Evolutionary conservation across 2,888 invertebrate genomes (phyloP), one percentile per base, ranked within the genome.

Genomic region (Biston betularia): DNA sequence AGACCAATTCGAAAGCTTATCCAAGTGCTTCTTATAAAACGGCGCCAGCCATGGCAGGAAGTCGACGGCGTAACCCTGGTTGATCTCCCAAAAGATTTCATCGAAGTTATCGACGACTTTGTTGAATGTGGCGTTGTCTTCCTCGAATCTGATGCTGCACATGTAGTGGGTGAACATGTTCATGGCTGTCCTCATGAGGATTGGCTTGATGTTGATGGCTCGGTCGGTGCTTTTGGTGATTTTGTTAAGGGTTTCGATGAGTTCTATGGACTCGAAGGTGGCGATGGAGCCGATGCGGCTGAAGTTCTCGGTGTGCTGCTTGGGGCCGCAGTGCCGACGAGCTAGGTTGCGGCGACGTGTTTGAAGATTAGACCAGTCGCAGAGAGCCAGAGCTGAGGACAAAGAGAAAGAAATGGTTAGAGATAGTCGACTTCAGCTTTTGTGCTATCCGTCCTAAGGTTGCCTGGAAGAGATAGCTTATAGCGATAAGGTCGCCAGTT

Each of bases 31-130:
- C 4, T 89, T 89, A 84, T 97, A 97, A 68, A 97, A 95, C 0
- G 97, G 97, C 0, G 95, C 90, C 0, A 98, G 85, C 96, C 97
- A 97, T 0, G 98, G 98, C 33, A 98, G 81, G 79, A 98, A 98
- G 79, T 98, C 98, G 0, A 98, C 95, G 0, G 97, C 97, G 83
- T 97, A 97, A 0, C 97, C 97, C 78, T 97, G 97, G 85, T 98
- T 98, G 71, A 98, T 97, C 82, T 98, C 98, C 96, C 97, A 97
- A 90, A 98, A 98, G 58, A 98, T 97, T 76, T 97, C 96, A 78
- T 98, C 98, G 83, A 98, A 98, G 65, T 94, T 95, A 34, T 95
- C 91, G 0, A 97, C 96, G 7, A 96, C 94, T 64, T 94, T 92
- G 55, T 94, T 90, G 89, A 97, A 98, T 15, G 95, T 95, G 0